Percentiles rank a stretch among this genome's conserved stretches.
Evolutionary conservation across 2,797 vertebrate genomes (phyloP).

Genomic region (Coreius guichenoti): DNA sequence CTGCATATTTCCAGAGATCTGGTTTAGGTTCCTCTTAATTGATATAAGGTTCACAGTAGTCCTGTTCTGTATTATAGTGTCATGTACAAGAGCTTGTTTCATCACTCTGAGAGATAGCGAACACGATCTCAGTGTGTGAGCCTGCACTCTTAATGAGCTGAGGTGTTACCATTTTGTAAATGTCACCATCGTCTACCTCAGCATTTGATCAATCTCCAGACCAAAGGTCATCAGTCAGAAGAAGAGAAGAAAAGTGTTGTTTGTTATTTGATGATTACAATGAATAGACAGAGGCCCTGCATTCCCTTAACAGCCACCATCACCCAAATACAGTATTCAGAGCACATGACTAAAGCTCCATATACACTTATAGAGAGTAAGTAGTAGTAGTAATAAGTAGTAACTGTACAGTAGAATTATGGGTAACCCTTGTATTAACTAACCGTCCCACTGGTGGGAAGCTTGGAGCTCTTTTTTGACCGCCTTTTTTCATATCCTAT

Average conservation of each 20-base stretch:
- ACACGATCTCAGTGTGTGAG: conserved; percentile 27
- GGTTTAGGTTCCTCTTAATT: not conserved
- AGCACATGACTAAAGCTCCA: not conserved
- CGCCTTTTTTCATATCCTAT: too few relatives aligned
- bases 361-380: not conserved
- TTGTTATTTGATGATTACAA: conserved; percentile 82
- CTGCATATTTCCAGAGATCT: not conserved
- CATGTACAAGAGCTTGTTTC: conserved; percentile 39
- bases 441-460: too few relatives aligned
- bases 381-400: not conserved
- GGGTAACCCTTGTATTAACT: not conserved
- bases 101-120: conserved; percentile 40
- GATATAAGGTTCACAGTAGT: not conserved
- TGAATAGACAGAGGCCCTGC: conserved; percentile 65
- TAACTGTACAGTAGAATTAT: not conserved
- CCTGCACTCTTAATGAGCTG: conserved; percentile 80
- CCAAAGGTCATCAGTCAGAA: conserved; percentile 81
- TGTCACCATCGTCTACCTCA: conserved; percentile 80
- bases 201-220: conserved; percentile 85
- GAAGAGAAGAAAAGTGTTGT: conserved; percentile 68
- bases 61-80: conserved; percentile 2
- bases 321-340: not conserved
- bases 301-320: conserved; percentile 45
- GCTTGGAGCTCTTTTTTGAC: too few relatives aligned
- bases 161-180: conserved; percentile 83